Evolutionary conservation across 2,113 vertebrate genomes (phyloP).

Genomic region (Forbesichthys agassizii): DNA sequence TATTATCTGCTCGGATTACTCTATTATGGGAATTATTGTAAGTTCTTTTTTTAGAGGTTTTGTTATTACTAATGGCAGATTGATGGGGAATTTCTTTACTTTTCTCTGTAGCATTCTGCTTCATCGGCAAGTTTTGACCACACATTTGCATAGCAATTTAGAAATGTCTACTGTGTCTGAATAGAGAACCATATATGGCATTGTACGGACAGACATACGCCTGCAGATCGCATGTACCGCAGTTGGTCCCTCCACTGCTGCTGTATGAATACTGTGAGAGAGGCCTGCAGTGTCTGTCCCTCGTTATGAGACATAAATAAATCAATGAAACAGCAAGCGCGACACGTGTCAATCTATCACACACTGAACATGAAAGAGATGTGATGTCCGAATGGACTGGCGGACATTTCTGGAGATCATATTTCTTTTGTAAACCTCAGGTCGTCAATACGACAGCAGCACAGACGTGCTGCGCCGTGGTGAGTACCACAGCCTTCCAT

Average conservation of each 20-base stretch:
- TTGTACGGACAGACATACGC: too few species aligned
- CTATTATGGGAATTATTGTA: conserved; percentile 34
- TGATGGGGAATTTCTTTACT: conserved; percentile 52
- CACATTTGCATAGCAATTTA: background rate
- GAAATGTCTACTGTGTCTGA: too few species aligned
- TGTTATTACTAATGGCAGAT: conserved; percentile 32
- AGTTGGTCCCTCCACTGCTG: conserved; percentile 48
- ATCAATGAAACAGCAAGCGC: conserved; percentile 7
- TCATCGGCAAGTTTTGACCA: conserved; percentile 48
- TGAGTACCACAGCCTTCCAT: conserved; percentile 37
- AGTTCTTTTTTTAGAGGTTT: conserved; percentile 40
- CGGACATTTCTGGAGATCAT: background rate
- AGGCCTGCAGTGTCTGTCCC: background rate
- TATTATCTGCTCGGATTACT: conserved; percentile 48
- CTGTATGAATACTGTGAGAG: conserved; percentile 34
- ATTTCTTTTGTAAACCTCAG: background rate
- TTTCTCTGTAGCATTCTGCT: background rate
- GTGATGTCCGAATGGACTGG: background rate
- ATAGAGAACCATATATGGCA: too few species aligned
- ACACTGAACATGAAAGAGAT: background rate
- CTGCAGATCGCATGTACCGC: too few species aligned
- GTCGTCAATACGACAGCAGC: conserved; percentile 4
- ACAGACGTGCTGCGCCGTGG: conserved; percentile 44
- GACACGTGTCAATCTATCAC: background rate
- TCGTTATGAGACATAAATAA: conserved; percentile 1